Conservation (phyloP, 1,140 invertebrate genomes). For the Eriosoma lanigerum region DNA sequence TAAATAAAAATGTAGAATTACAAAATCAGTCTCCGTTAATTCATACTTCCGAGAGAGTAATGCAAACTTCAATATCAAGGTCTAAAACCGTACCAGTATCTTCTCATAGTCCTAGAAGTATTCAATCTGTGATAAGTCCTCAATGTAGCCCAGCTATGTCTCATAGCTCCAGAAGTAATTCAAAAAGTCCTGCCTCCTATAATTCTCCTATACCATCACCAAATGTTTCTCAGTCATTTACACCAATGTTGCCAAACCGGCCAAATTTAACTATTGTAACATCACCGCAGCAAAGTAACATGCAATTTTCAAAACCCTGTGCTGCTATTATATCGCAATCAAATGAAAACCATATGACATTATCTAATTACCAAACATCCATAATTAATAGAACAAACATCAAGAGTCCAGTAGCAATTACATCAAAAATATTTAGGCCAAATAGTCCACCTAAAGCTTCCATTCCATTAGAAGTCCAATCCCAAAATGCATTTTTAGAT, state of each 20-base stretch:
- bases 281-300: slow-evolving; percentile 19
- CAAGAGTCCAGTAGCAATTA: slow-evolving; percentile 14
- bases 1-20: slow-evolving; percentile 45
- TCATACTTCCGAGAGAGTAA: slow-evolving; percentile 44
- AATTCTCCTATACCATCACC: slow-evolving; percentile 48
- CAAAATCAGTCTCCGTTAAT: slow-evolving; percentile 43
- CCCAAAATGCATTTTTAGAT: slow-evolving; percentile 56
- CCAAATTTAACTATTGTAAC: slow-evolving; percentile 56
- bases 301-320: slow-evolving; percentile 51
- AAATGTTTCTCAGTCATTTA: slow-evolving; percentile 40
- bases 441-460: slow-evolving; percentile 46
- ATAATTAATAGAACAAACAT: slow-evolving; percentile 38
- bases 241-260: slow-evolving; percentile 53
- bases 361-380: slow-evolving; percentile 35
- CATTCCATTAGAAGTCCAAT: slow-evolving; percentile 38
- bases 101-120: slow-evolving; percentile 49
- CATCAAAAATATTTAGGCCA: slow-evolving; percentile 40
- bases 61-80: slow-evolving; percentile 49
- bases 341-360: slow-evolving; percentile 30
- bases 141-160: slow-evolving; percentile 51
- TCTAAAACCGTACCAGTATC: slow-evolving; percentile 48
- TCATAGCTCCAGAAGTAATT: slow-evolving; percentile 50
- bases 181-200: slow-evolving; percentile 52
- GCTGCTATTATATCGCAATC: slow-evolving; percentile 51
- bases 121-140: slow-evolving; percentile 53